These are phyloP conservation scores for Nibea coibor DNA, from an alignment of 2,113 vertebrate genomes.

Conservation along the genomic window DNA sequence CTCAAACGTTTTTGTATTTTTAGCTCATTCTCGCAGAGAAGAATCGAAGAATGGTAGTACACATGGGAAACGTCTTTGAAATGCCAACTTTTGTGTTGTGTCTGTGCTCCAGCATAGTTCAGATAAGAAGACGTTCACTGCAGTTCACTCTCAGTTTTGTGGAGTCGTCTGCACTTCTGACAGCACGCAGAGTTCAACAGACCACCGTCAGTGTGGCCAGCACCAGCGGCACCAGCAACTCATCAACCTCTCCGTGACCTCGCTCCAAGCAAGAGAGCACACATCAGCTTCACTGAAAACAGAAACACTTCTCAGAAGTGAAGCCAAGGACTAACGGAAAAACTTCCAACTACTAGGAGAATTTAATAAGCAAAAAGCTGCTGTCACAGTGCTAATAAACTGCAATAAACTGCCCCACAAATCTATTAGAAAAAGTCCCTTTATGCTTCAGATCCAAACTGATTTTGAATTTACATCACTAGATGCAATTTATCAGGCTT, in stretches of 20 bases:
- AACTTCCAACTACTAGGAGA: neutral
- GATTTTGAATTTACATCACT: neutral
- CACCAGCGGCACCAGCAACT: slow-evolving; percentile 2
- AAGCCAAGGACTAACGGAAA: neutral
- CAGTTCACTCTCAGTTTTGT: neutral
- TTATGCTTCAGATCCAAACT: neutral
- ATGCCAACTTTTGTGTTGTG: slow-evolving; percentile 8
- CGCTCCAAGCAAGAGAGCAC: neutral
- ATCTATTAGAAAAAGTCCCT: neutral
- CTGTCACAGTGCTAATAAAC: too few species aligned
- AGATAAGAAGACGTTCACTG: neutral
- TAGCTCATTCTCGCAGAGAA: neutral
- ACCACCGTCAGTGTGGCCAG: neutral
- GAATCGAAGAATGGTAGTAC: neutral
- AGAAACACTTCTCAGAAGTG: neutral
- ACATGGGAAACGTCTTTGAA: slow-evolving; percentile 6
- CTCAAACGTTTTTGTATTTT: slow-evolving; percentile 17
- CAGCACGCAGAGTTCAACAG: neutral
- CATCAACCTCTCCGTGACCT: slow-evolving; percentile 24
- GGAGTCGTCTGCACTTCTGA: neutral
- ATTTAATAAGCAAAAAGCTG: neutral
- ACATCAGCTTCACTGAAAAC: slow-evolving; percentile 30
- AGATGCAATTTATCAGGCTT: neutral
- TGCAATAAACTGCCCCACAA: too few species aligned
- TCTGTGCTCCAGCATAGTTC: neutral